Evolutionary conservation across 1,140 invertebrate genomes (phyloP).

Genomic region (Medauroidea extradentata): DNA sequence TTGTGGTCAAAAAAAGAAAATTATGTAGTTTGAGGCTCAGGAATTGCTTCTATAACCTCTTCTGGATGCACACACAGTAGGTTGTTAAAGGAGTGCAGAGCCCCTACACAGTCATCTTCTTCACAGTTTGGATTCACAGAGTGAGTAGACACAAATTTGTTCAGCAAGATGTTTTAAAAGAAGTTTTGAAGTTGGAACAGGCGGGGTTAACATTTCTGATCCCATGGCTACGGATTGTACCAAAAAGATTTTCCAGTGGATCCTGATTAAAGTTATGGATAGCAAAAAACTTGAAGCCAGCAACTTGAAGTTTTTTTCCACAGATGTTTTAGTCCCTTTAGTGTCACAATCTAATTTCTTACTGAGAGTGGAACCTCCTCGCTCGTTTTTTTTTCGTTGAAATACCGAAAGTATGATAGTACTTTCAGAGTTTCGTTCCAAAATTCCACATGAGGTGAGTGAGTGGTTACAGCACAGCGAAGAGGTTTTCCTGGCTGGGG

Average conservation of each 20-base stretch:
- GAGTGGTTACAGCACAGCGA: slow-evolving; percentile 25
- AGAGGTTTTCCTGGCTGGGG: slow-evolving; percentile 25
- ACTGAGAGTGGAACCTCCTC: slow-evolving; percentile 26
- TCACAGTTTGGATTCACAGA: slow-evolving; percentile 8
- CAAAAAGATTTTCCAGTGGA: slow-evolving; percentile 18
- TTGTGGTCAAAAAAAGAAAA: too few relatives aligned
- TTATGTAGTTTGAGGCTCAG: too few relatives aligned
- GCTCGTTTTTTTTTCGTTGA: slow-evolving; percentile 14
- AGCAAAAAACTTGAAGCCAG: neutral
- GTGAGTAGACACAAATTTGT: slow-evolving; percentile 9
- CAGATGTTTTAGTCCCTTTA: slow-evolving; percentile 24
- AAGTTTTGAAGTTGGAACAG: slow-evolving; percentile 7
- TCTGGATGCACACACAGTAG: too few relatives aligned
- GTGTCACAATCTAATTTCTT: slow-evolving; percentile 31
- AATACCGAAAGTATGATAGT: slow-evolving; percentile 28
- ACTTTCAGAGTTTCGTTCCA: slow-evolving; percentile 25
- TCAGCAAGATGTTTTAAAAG: slow-evolving; percentile 16
- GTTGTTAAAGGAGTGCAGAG: too few relatives aligned
- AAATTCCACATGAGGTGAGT: slow-evolving; percentile 25
- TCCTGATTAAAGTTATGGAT: slow-evolving; percentile 12
- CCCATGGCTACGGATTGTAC: slow-evolving; percentile 7
- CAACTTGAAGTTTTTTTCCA: slow-evolving; percentile 1
- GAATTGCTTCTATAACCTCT: too few relatives aligned
- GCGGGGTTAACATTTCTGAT: slow-evolving; percentile 12
- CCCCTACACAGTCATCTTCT: slow-evolving; percentile 1